Conservation (phyloP, 2,113 vertebrate species). For the Oryzias curvinotus region DNA sequence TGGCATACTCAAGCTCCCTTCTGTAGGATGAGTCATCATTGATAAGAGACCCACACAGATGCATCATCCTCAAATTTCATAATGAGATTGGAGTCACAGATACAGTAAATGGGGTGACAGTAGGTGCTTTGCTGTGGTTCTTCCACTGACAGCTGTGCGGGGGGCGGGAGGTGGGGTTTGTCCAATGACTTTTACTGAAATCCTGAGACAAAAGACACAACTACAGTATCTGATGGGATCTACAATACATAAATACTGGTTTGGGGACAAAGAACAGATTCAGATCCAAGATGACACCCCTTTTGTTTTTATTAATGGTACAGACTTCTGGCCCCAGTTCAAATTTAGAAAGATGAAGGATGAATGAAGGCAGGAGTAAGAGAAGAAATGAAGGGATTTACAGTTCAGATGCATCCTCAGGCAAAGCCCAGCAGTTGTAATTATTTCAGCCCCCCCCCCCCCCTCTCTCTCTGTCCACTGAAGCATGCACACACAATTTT, state of each 20-base stretch:
- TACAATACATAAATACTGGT: background rate
- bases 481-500: conserved; percentile 43
- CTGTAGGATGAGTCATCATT: conserved; percentile 41
- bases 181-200: conserved; percentile 31
- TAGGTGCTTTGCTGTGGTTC: conserved; percentile 13
- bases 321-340: no score
- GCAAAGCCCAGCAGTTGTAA: conserved; percentile 18
- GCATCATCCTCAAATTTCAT: conserved; percentile 45
- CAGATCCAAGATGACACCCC: background rate
- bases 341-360: no score
- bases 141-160: conserved; percentile 7
- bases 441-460: conserved; percentile 27
- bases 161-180: background rate
- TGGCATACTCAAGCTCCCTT: conserved; percentile 31
- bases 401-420: conserved; percentile 11
- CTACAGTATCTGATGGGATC: conserved; percentile 1
- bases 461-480: conserved; percentile 8
- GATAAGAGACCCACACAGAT: conserved; percentile 46
- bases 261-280: background rate
- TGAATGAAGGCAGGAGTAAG: no score
- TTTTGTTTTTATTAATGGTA: no score
- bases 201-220: conserved; percentile 2
- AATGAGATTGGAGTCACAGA: conserved; percentile 44
- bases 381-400: background rate
- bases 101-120: conserved; percentile 25